These are phyloP conservation scores for Crocuta crocuta DNA, from an alignment of 2,113 vertebrate genomes.

Conservation along the genomic window DNA sequence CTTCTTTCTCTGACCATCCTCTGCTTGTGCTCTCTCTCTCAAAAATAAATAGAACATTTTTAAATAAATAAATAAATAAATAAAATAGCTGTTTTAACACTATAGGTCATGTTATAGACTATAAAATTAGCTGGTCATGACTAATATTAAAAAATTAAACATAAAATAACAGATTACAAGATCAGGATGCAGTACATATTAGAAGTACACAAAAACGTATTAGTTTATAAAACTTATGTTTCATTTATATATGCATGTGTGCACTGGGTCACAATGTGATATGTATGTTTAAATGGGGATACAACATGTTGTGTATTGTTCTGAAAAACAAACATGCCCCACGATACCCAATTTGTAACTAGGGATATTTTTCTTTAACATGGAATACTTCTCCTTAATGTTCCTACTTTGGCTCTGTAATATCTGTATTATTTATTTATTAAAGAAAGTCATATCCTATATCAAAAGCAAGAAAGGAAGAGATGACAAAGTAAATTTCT, in stretches of 20 bases:
- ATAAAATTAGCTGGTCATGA: conserved; percentile 38
- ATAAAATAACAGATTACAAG: conserved; percentile 27
- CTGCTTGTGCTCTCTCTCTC: too few relatives aligned
- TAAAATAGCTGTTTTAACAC: conserved; percentile 1
- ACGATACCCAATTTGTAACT: background rate
- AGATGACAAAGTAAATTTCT: conserved; percentile 37
- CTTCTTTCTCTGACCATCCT: too few relatives aligned
- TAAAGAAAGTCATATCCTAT: background rate
- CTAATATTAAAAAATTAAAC: background rate
- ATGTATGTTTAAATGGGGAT: background rate
- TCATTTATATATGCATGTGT: background rate
- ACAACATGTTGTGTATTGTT: background rate
- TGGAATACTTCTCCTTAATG: background rate
- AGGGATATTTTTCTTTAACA: background rate
- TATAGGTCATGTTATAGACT: background rate
- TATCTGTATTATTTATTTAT: background rate
- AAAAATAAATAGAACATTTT: too few relatives aligned
- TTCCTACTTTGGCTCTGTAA: background rate
- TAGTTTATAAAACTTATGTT: background rate
- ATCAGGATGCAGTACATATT: background rate
- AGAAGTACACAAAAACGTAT: background rate
- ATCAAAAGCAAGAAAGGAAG: conserved; percentile 11
- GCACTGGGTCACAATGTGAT: background rate
- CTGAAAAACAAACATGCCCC: background rate
- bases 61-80: background rate